Evolutionary conservation across 2,113 vertebrate genomes (phyloP).

Genomic region (Ardeotis arabs): DNA sequence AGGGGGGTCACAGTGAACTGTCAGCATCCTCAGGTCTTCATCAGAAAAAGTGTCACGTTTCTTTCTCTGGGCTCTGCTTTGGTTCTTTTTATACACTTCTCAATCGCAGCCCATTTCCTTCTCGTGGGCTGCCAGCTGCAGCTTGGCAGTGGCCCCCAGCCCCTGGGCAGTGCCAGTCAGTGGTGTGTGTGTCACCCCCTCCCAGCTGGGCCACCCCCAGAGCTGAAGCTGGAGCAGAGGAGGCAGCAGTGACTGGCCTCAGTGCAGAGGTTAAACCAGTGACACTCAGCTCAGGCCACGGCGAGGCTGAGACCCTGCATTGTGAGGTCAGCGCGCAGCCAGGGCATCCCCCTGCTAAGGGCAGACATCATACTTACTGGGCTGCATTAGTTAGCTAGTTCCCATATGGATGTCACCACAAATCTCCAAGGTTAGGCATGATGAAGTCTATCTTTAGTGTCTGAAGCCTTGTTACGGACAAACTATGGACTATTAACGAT

Average conservation of each 20-base stretch:
- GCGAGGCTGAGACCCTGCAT: fast-evolving
- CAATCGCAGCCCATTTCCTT: neutral
- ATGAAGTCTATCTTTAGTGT: neutral
- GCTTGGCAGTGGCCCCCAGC: neutral
- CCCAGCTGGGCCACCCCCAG: fast-evolving
- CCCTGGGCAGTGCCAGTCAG: too few relatives aligned
- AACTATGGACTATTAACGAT: neutral
- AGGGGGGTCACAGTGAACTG: neutral
- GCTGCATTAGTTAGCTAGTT: neutral
- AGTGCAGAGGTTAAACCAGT: fast-evolving
- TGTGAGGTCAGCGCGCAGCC: fast-evolving
- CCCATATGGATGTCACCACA: neutral
- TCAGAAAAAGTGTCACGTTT: neutral
- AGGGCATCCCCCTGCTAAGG: fast-evolving
- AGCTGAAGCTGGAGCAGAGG: neutral
- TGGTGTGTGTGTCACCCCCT: fast-evolving
- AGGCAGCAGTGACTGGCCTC: neutral
- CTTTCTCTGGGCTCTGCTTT: neutral
- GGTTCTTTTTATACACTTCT: neutral
- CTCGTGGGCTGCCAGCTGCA: neutral
- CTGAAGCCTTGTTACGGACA: neutral
- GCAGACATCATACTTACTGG: neutral
- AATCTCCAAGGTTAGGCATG: neutral
- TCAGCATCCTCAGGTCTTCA: neutral
- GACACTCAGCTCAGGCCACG: neutral